Evolutionary conservation across 2,888 invertebrate species (phyloP).

Genomic region (Drosophila nr. perissopoda): DNA sequence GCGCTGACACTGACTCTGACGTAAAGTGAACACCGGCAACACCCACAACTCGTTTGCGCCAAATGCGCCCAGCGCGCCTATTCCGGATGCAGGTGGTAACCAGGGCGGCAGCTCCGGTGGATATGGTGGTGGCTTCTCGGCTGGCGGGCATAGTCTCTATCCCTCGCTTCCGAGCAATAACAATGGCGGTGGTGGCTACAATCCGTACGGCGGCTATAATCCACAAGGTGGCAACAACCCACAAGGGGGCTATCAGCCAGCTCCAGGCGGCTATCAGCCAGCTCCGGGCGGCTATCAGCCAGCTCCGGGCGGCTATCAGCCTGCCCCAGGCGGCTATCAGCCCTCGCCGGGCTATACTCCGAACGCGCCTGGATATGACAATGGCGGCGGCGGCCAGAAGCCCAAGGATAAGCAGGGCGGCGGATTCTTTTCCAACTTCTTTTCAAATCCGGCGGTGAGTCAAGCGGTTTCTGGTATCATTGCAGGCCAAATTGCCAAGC

Average conservation of each 20-base stretch:
- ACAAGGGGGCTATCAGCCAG: conserved; percentile 29
- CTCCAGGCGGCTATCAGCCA: conserved; percentile 48
- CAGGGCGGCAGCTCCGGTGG: conserved; percentile 69
- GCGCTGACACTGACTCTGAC: conserved; percentile 14
- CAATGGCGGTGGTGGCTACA: conserved; percentile 46
- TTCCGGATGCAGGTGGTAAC: conserved; percentile 64
- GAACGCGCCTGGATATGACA: conserved; percentile 79
- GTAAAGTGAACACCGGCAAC: conserved; percentile 65
- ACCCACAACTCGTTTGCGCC: conserved; percentile 79
- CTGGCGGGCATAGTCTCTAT: conserved; percentile 83
- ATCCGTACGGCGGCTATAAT: conserved; percentile 72
- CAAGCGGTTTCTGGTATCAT: conserved; percentile 84
- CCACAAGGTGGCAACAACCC: conserved; percentile 70
- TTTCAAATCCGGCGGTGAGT: conserved; percentile 83
- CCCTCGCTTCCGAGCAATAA: conserved; percentile 78
- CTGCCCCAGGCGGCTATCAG: conserved; percentile 67
- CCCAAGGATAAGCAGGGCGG: conserved; percentile 82
- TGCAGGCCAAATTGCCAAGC: conserved; percentile 84
- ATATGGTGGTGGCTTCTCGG: conserved; percentile 83
- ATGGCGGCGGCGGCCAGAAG: conserved; percentile 69
- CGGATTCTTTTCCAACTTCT: conserved; percentile 83
- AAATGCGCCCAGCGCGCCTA: conserved; percentile 78
- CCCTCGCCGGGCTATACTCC: conserved; percentile 76
- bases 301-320: conserved; percentile 73
- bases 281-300: conserved; percentile 65